Evolutionary conservation across 2,113 vertebrate species (phyloP).

Genomic region (Calypte anna): DNA sequence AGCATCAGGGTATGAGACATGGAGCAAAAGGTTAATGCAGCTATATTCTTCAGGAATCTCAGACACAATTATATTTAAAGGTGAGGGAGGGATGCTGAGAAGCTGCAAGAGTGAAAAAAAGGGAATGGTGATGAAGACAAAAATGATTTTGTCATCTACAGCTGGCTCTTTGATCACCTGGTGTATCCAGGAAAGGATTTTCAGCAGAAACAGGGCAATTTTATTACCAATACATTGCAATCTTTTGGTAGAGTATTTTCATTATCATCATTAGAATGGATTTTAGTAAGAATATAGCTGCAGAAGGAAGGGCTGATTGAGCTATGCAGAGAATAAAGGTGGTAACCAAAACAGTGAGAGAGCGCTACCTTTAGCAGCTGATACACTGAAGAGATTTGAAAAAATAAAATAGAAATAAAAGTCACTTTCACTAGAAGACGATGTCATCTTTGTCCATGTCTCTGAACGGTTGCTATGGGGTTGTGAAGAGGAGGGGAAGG

Average conservation of each 20-base stretch:
- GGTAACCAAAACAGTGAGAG: slow-evolving; percentile 21
- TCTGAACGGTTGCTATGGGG: slow-evolving; percentile 74
- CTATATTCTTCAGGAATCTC: slow-evolving; percentile 44
- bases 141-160: slow-evolving; percentile 49
- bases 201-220: slow-evolving; percentile 8
- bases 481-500: slow-evolving; percentile 56
- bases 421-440: slow-evolving; percentile 66
- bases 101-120: slow-evolving; percentile 2
- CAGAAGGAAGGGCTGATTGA: slow-evolving; percentile 4
- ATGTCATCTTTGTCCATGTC: slow-evolving; percentile 58
- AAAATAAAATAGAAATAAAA: slow-evolving; percentile 55
- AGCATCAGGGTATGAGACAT: slow-evolving; percentile 8
- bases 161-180: slow-evolving; percentile 36
- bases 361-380: slow-evolving; percentile 38
- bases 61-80: slow-evolving; percentile 2
- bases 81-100: background rate
- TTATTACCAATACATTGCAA: background rate
- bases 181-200: slow-evolving; percentile 6
- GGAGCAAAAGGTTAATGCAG: slow-evolving; percentile 31
- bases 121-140: slow-evolving; percentile 41
- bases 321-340: slow-evolving; percentile 47
- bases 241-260: slow-evolving; percentile 25
- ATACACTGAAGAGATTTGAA: background rate
- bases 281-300: slow-evolving; percentile 24
- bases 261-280: background rate